Evolutionary conservation across 2,113 vertebrate species (phyloP).

Genomic region (Platichthys stellatus): DNA sequence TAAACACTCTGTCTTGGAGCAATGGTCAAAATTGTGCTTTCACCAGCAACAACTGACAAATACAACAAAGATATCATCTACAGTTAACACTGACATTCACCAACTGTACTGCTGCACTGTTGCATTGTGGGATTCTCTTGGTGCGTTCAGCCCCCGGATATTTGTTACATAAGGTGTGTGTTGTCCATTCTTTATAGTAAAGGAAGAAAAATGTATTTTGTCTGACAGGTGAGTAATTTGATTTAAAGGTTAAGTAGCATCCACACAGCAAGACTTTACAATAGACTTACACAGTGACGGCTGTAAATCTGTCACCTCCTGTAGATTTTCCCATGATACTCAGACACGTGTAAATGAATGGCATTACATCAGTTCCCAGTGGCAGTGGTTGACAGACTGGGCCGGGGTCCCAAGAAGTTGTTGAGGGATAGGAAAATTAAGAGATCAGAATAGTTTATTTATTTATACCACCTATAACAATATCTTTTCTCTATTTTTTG

Average conservation of each 20-base stretch:
- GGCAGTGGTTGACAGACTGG: neutral
- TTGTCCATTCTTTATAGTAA: slow-evolving; percentile 4
- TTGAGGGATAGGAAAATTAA: neutral
- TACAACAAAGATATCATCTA: neutral
- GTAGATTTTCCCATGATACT: neutral
- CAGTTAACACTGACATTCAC: neutral
- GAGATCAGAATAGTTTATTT: neutral
- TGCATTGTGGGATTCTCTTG: slow-evolving; percentile 6
- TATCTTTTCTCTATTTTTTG: neutral
- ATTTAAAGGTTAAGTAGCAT: slow-evolving; percentile 31
- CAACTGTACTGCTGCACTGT: neutral
- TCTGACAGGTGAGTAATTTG: slow-evolving; percentile 8
- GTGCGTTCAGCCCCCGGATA: slow-evolving; percentile 8
- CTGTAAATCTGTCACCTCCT: slow-evolving; percentile 1
- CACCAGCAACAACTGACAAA: neutral
- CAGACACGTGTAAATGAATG: neutral
- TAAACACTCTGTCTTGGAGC: too few species aligned
- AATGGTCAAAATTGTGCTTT: neutral
- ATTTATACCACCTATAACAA: neutral
- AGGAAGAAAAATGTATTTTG: too few species aligned
- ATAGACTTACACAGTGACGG: neutral
- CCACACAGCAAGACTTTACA: neutral
- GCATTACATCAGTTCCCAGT: neutral
- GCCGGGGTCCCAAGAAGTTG: neutral
- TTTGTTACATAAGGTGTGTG: slow-evolving; percentile 9